These are phyloP conservation scores for Malurus melanocephalus DNA, from an alignment of 2,113 vertebrate species.

Conservation along the genomic window DNA sequence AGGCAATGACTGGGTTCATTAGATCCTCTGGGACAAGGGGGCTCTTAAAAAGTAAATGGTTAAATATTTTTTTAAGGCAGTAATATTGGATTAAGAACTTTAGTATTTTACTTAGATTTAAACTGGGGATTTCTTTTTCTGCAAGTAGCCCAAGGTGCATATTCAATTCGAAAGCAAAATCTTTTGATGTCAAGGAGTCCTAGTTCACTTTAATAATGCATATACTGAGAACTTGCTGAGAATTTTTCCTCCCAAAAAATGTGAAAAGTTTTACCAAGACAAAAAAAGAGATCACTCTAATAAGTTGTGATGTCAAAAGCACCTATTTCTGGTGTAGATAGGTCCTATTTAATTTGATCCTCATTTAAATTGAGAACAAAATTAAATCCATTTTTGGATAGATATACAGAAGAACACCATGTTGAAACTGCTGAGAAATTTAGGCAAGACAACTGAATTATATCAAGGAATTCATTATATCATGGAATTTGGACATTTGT, in stretches of 20 bases:
- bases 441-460: not conserved
- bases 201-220: not conserved
- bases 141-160: not conserved
- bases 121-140: not conserved
- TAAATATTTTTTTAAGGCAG: rapidly evolving
- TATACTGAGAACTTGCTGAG: not conserved
- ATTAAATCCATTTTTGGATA: not conserved
- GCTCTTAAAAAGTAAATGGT: not conserved
- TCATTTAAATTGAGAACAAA: not conserved
- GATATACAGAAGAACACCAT: not conserved
- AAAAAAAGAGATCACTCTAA: not conserved
- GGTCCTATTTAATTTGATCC: not conserved
- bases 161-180: not conserved
- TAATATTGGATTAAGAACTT: not conserved
- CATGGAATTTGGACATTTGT: not conserved
- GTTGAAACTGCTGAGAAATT: not conserved
- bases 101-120: not conserved
- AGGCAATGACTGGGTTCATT: not conserved
- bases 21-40: not conserved
- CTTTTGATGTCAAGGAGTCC: not conserved
- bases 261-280: not conserved
- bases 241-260: not conserved
- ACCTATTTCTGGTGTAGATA: not conserved
- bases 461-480: too few species aligned
- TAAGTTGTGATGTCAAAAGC: not conserved